Evolutionary conservation across 2,113 vertebrate species (phyloP).

Genomic region (Equus quagga): DNA sequence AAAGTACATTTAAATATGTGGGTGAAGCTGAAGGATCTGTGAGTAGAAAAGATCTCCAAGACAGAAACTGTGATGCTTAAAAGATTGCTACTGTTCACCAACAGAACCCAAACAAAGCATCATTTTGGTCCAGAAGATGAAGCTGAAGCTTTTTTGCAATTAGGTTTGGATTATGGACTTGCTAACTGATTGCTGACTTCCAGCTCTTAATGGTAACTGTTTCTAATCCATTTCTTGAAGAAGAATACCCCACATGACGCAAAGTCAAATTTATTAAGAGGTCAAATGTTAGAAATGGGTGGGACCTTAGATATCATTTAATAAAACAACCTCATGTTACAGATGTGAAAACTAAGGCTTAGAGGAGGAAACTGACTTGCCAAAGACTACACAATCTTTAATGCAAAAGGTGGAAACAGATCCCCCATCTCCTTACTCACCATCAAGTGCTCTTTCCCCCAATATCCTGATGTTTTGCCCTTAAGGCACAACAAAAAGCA

Average conservation of each 20-base stretch:
- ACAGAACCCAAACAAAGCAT: slow-evolving; percentile 35
- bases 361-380: neutral
- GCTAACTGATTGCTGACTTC: slow-evolving; percentile 57
- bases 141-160: neutral
- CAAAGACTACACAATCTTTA: neutral
- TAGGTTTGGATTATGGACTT: slow-evolving; percentile 45
- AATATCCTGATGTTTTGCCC: neutral
- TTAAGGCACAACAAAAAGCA: slow-evolving; percentile 63
- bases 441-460: neutral
- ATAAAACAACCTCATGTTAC: neutral
- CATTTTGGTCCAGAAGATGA: neutral
- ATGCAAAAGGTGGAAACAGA: neutral
- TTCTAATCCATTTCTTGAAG: slow-evolving; percentile 25
- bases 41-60: slow-evolving; percentile 51
- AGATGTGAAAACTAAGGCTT: neutral
- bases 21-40: slow-evolving; percentile 25
- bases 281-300: neutral
- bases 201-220: neutral
- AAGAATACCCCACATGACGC: neutral
- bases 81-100: slow-evolving; percentile 25
- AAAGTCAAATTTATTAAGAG: slow-evolving; percentile 16
- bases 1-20: slow-evolving; percentile 68
- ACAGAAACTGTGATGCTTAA: slow-evolving; percentile 56
- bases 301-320: neutral
- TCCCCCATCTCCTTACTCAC: neutral